These are phyloP conservation scores for Drosophila pseudoananassae DNA, from an alignment of 1,140 invertebrate genomes.

Conservation along the genomic window DNA sequence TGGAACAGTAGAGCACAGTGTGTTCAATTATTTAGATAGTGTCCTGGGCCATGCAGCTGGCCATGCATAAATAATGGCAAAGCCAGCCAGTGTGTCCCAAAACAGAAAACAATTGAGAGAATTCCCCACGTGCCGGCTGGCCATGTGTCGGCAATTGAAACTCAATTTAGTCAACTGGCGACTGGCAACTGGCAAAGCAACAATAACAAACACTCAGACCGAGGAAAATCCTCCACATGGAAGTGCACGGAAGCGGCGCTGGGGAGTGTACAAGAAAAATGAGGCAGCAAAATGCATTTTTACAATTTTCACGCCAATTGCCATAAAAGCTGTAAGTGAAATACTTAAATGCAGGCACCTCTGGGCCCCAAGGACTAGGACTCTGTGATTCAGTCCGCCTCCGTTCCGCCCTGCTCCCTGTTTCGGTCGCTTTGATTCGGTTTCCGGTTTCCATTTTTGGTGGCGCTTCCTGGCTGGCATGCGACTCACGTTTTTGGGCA, in stretches of 20 bases:
- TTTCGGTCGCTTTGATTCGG: conserved; percentile 5
- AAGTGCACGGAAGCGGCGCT: background rate
- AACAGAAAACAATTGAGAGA: conserved; percentile 69
- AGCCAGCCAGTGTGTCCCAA: conserved; percentile 47
- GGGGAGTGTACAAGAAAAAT: conserved; percentile 32
- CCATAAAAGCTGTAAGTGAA: conserved; percentile 80
- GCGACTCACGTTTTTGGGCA: conserved; percentile 76
- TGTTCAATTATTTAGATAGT: conserved; percentile 69
- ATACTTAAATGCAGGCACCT: conserved; percentile 72
- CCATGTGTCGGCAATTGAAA: conserved; percentile 79
- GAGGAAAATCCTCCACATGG: background rate
- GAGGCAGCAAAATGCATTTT: conserved; percentile 69
- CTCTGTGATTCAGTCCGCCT: conserved; percentile 39
- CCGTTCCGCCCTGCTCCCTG: background rate
- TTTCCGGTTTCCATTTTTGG: conserved; percentile 30
- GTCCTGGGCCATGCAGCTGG: conserved; percentile 39
- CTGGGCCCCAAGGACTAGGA: conserved; percentile 16
- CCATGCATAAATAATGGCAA: conserved; percentile 68
- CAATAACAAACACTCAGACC: background rate
- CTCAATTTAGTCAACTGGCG: conserved; percentile 78
- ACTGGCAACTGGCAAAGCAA: conserved; percentile 28
- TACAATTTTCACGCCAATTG: conserved; percentile 82
- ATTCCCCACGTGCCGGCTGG: conserved; percentile 71
- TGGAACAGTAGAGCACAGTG: conserved; percentile 21
- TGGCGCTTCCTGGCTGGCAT: conserved; percentile 36